Conservation (phyloP, 2,797 vertebrate species). For the Chanos chanos region DNA sequence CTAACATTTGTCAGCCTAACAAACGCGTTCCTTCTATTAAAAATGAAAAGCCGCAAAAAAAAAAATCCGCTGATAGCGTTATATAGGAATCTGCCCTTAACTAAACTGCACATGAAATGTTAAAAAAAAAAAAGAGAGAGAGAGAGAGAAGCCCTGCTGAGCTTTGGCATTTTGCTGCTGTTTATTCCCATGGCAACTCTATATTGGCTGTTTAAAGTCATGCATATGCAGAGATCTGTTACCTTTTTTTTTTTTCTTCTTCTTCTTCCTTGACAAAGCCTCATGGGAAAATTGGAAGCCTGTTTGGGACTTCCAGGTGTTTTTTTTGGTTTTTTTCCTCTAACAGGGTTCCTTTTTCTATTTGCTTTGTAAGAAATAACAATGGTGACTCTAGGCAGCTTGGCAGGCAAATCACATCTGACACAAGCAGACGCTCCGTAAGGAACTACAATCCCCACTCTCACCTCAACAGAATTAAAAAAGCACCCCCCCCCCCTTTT, state of each 20-base stretch:
- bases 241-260: no score
- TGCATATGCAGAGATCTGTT: conserved; percentile 4
- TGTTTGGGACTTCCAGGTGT: conserved; percentile 33
- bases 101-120: no score
- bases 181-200: neutral
- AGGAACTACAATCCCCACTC: conserved; percentile 2
- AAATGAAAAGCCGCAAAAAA: no score
- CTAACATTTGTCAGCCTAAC: no score
- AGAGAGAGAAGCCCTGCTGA: neutral
- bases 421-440: conserved; percentile 7
- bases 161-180: conserved; percentile 1
- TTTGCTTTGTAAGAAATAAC: conserved; percentile 28
- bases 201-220: neutral
- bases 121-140: no score
- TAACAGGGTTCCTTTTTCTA: conserved; percentile 7
- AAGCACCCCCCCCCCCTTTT: no score
- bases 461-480: no score
- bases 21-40: no score
- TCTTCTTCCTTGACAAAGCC: conserved; percentile 8
- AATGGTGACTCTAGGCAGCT: conserved; percentile 26
- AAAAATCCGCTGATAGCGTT: conserved; percentile 2
- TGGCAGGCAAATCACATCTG: conserved; percentile 21
- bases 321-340: no score
- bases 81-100: conserved; percentile 3
- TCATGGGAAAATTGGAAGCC: conserved; percentile 15